Percentiles rank a stretch among this genome's conserved stretches.
These are phyloP conservation scores for Numida meleagris DNA, from an alignment of 2,113 vertebrate genomes.

Conservation along the genomic window DNA sequence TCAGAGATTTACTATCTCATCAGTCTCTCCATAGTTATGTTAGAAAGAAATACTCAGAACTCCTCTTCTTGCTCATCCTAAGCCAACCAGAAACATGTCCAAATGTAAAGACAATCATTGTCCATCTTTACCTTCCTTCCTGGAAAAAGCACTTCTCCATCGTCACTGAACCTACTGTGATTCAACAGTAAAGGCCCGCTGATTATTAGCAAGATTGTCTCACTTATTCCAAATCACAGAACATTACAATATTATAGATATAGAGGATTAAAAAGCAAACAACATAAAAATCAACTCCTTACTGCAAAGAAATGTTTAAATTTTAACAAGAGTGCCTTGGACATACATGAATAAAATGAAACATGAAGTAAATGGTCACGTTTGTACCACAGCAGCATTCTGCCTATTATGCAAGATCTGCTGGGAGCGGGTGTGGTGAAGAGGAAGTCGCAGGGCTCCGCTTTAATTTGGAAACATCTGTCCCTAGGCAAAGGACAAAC, in stretches of 20 bases:
- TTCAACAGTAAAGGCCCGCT: not conserved
- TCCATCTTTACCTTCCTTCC: not conserved
- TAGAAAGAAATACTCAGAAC: not conserved
- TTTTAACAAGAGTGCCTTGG: not conserved
- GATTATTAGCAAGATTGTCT: not conserved
- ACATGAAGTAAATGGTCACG: not conserved
- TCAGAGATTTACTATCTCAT: not conserved
- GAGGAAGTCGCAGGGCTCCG: not conserved
- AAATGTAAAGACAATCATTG: not conserved
- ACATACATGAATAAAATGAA: not conserved
- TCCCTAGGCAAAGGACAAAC: not conserved
- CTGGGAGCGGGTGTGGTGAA: not conserved
- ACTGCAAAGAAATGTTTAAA: accelerated
- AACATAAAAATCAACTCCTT: not conserved
- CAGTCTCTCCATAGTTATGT: not conserved
- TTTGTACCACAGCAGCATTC: not conserved
- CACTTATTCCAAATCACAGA: not conserved
- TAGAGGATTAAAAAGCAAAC: not conserved
- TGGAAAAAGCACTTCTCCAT: not conserved
- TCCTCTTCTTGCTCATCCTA: not conserved
- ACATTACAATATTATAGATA: not conserved
- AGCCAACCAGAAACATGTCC: not conserved
- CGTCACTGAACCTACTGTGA: not conserved
- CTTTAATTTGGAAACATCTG: constrained; percentile 35
- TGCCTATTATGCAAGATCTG: not conserved